Conservation (phyloP, 2,113 vertebrate species). For the Stictonetta naevosa region DNA sequence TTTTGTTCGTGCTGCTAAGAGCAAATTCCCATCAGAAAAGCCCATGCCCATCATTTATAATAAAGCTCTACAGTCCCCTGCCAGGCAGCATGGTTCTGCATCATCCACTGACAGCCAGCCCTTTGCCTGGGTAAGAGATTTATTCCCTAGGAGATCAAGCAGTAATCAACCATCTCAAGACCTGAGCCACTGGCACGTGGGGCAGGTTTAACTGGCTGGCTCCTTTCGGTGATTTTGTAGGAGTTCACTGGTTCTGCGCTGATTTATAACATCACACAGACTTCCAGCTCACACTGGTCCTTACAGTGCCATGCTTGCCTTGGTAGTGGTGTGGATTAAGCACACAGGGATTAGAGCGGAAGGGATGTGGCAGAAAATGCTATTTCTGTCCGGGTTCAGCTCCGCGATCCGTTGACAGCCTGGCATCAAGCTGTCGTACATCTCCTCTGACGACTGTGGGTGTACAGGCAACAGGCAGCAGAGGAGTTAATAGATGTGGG, state of each 20-base stretch:
- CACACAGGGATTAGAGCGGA: not conserved
- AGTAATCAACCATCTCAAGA: not conserved
- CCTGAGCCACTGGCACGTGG: not conserved
- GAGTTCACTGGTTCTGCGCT: not conserved
- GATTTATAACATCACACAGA: rapidly evolving
- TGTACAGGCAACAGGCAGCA: not conserved
- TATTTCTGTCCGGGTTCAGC: not conserved
- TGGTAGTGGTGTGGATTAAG: not conserved
- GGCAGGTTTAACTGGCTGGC: not conserved
- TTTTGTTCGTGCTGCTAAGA: not conserved
- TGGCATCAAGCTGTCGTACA: not conserved
- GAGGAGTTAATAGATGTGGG: not conserved
- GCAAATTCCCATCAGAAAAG: not conserved
- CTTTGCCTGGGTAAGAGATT: not conserved
- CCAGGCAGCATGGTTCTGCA: not conserved
- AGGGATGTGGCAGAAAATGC: not conserved
- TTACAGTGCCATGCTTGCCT: not conserved
- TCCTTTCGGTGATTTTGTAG: not conserved
- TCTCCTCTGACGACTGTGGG: not conserved
- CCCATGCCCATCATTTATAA: not conserved
- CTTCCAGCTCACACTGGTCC: not conserved
- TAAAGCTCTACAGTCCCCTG: not conserved
- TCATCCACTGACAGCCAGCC: not conserved
- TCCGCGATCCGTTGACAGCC: not conserved
- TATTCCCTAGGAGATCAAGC: not conserved